Evolutionary conservation across 1,140 invertebrate genomes (phyloP), one percentile per base, ranked within the genome.

Genomic region (Eupristina koningsbergeri): DNA sequence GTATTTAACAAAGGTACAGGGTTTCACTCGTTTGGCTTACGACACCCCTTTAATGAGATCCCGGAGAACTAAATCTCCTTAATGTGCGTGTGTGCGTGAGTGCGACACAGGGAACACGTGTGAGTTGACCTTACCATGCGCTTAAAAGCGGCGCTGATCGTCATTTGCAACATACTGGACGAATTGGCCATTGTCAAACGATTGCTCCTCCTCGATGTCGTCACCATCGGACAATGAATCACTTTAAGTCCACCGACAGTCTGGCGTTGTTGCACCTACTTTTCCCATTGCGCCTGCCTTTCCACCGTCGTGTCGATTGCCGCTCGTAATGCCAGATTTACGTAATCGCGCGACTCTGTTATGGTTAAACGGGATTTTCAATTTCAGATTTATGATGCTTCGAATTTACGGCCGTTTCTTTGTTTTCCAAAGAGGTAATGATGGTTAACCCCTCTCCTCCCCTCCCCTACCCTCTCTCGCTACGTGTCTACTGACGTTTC

Each of bases 31-130:
- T 83, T 88, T 88, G 88, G 86, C 89, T 90, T 89, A 89, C 87
- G 86, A 87, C 87, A 86, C 88, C 88, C 87, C 83, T 86, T 86
- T 92, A 92, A 92, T 89, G 87, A 90, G 89, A 91, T 91, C 87
- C 58, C 5, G 41, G 53, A 17, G 73, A 84, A 76, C 71, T 71
- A 88, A 92, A 92, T 89, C 91, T 89, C 89, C 88, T 90, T 89
- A 89, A 87, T 84, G 85, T 78, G 64, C 61, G 53, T n/a, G n/a
- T n/a, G 86, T 83, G 81, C 86, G 85, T 87, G 85, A 86, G 86
- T 84, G n/a, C n/a, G n/a, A n/a, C n/a, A n/a, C n/a, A n/a, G n/a
- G n/a, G n/a, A n/a, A n/a, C n/a, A n/a, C n/a, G n/a, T n/a, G n/a
- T 87, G 89, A 91, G 89, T 89, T 91, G 88, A 86, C 86, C 22